These are phyloP conservation scores for Poeciliopsis occidentalis DNA, from an alignment of 2,113 vertebrate genomes.

Conservation along the genomic window DNA sequence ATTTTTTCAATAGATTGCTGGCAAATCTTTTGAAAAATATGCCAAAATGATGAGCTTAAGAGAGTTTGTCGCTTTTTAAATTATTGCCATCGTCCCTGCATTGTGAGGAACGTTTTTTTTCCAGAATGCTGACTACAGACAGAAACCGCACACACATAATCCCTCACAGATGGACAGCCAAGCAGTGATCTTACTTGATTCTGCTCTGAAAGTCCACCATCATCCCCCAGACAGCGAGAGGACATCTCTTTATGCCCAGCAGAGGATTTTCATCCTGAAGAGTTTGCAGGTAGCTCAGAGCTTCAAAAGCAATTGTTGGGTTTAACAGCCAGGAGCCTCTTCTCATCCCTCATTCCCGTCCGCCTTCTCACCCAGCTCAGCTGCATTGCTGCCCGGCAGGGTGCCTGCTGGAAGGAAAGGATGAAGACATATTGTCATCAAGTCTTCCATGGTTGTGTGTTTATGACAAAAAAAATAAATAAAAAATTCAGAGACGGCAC, in stretches of 20 bases:
- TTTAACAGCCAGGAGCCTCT: constrained; percentile 58
- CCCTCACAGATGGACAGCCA: constrained; percentile 36
- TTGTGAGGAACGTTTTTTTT: constrained; percentile 2
- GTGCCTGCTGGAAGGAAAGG: constrained; percentile 47
- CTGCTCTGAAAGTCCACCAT: constrained; percentile 43
- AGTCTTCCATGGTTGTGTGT: constrained; percentile 34
- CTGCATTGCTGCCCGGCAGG: constrained; percentile 34
- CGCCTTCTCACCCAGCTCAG: constrained; percentile 32
- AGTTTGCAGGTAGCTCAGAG: constrained; percentile 43
- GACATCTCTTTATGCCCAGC: constrained; percentile 47
- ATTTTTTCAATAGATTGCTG: neutral
- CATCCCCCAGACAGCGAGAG: constrained; percentile 41
- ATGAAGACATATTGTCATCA: constrained; percentile 54
- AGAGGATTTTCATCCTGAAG: constrained; percentile 37
- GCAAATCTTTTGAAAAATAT: neutral
- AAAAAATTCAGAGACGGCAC: constrained; percentile 42
- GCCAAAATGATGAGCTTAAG: neutral
- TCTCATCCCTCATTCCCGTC: constrained; percentile 29
- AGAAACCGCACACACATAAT: constrained; percentile 33
- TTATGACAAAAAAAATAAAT: neutral
- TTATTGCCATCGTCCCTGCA: neutral
- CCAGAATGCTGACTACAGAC: constrained; percentile 17
- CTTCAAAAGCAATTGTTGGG: constrained; percentile 35
- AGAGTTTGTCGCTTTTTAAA: neutral
- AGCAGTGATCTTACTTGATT: constrained; percentile 18